Evolutionary conservation across 2,113 vertebrate genomes (phyloP).

Genomic region (Arenaria interpres): DNA sequence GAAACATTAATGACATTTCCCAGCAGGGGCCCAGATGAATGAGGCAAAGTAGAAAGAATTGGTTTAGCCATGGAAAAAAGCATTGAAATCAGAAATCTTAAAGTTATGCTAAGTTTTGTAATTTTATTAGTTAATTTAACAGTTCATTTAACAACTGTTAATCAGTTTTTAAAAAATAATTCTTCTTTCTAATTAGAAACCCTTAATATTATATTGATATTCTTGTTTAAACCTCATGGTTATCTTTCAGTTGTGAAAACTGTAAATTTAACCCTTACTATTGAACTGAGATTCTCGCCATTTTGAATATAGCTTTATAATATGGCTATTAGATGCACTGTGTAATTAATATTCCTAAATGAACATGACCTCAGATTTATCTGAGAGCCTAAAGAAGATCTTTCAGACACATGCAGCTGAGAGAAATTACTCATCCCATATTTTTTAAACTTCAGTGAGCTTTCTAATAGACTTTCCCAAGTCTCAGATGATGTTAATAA

Average conservation of each 20-base stretch:
- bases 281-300: neutral
- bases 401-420: neutral
- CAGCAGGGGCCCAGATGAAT: constrained; percentile 49
- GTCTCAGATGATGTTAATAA: neutral
- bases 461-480: neutral
- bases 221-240: neutral
- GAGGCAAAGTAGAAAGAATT: constrained; percentile 35
- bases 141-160: constrained; percentile 20
- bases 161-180: neutral
- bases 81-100: constrained; percentile 35
- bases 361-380: neutral
- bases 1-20: constrained; percentile 64
- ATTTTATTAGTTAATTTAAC: constrained; percentile 46
- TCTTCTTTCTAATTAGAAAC: neutral
- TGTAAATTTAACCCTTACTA: neutral
- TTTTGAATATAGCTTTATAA: neutral
- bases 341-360: neutral
- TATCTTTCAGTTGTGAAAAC: neutral
- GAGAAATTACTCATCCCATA: neutral
- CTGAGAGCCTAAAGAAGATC: neutral
- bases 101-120: constrained; percentile 32
- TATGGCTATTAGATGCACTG: neutral
- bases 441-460: neutral
- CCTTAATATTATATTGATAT: neutral
- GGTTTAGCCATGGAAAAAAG: constrained; percentile 19